Evolutionary conservation across 2,113 vertebrate species (phyloP).

Genomic region (Camelus dromedarius): DNA sequence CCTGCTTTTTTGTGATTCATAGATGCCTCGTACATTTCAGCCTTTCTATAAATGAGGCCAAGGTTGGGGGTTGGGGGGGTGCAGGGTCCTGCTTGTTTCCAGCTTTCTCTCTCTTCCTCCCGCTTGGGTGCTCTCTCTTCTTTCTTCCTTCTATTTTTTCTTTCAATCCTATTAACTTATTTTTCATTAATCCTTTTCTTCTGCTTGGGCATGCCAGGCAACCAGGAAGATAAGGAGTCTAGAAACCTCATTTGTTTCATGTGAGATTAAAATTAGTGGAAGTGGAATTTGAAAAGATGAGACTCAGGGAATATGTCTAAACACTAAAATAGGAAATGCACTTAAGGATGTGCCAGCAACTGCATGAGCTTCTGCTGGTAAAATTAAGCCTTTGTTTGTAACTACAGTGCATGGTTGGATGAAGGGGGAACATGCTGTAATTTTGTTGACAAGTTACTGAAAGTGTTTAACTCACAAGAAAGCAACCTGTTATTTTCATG

Average conservation of each 20-base stretch:
- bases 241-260: neutral
- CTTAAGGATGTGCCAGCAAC: neutral
- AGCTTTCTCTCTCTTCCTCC: neutral
- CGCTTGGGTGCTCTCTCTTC: neutral
- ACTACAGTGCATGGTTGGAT: constrained; percentile 73
- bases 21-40: too few species aligned
- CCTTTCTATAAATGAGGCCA: too few species aligned
- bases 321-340: neutral
- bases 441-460: constrained; percentile 81
- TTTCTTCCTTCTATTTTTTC: neutral
- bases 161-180: neutral
- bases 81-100: too few species aligned
- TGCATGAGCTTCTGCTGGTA: neutral
- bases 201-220: neutral
- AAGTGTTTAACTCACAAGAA: constrained; percentile 61
- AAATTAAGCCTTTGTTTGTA: constrained; percentile 77
- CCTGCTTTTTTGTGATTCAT: too few species aligned
- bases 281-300: neutral
- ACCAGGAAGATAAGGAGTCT: neutral
- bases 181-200: neutral
- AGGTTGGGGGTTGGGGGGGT: too few species aligned
- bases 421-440: constrained; percentile 64
- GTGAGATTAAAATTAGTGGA: neutral
- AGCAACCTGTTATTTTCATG: constrained; percentile 71
- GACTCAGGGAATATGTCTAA: neutral